phyloP scores from a whole-genome alignment of 2,797 vertebrate genomes.

The Cuniculus paca region DNA sequence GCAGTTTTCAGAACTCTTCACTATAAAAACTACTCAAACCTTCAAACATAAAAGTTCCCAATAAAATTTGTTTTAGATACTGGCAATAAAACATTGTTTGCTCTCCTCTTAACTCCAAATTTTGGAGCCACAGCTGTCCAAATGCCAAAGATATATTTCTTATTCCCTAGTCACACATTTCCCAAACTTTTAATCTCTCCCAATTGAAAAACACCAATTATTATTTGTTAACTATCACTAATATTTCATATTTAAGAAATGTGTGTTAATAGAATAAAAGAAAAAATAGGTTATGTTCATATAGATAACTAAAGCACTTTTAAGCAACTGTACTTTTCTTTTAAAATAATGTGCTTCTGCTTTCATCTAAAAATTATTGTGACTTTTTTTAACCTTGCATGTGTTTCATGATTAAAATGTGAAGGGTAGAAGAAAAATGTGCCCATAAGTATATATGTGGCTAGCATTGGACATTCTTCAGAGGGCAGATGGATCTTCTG shows the following conservation, averaged over 20 bases:
- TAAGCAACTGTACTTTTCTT: background rate
- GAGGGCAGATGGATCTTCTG: background rate
- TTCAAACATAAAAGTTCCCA: conserved; percentile 90
- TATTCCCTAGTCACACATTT: background rate
- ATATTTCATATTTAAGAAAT: conserved; percentile 26
- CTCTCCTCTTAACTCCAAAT: conserved; percentile 77
- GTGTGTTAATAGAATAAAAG: conserved; percentile 25
- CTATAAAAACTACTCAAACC: conserved; percentile 90
- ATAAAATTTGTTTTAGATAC: conserved; percentile 90
- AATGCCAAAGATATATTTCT: conserved; percentile 39
- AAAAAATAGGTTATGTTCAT: background rate
- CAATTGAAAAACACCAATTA: background rate
- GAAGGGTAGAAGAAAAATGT: background rate
- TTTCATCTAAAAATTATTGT: conserved; percentile 16
- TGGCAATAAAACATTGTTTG: conserved; percentile 86
- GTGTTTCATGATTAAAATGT: conserved; percentile 32
- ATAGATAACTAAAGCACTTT: background rate
- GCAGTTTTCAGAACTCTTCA: conserved; percentile 89
- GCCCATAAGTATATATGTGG: background rate
- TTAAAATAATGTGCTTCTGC: background rate
- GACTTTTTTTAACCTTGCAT: background rate
- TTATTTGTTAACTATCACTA: conserved; percentile 21
- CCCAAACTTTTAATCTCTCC: conserved; percentile 31
- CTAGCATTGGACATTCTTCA: background rate
- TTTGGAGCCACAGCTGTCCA: conserved; percentile 81